Evolutionary conservation across 2,797 vertebrate species (phyloP).

Genomic region (Gadopsis marmoratus): DNA sequence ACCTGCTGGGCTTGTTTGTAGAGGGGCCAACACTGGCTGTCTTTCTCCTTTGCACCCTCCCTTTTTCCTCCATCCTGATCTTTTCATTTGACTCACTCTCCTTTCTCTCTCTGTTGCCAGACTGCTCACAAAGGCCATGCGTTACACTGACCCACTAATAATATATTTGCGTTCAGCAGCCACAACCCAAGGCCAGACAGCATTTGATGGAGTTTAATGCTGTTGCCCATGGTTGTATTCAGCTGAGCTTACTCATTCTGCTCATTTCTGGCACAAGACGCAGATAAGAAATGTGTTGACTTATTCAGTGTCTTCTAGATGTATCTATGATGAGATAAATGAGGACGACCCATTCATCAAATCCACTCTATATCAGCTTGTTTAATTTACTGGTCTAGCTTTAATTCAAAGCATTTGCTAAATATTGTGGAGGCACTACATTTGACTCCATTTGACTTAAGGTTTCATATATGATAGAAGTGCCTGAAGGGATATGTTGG

Average conservation of each 20-base stretch:
- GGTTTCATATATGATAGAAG: neutral
- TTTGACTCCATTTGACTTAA: neutral
- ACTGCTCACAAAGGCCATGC: slow-evolving; percentile 58
- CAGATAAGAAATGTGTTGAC: slow-evolving; percentile 24
- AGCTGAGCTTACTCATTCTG: slow-evolving; percentile 24
- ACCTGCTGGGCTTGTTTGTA: slow-evolving; percentile 69
- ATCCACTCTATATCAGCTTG: neutral
- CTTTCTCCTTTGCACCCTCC: slow-evolving; percentile 42
- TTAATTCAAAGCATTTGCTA: neutral
- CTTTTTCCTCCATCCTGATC: slow-evolving; percentile 37
- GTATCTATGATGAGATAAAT: neutral
- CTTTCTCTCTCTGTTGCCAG: slow-evolving; percentile 44
- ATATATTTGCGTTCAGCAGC: slow-evolving; percentile 66
- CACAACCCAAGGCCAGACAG: slow-evolving; percentile 37
- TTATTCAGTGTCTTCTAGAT: slow-evolving; percentile 4
- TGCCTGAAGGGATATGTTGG: neutral
- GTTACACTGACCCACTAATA: slow-evolving; percentile 68
- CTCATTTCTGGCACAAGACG: slow-evolving; percentile 15
- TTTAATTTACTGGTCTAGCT: neutral
- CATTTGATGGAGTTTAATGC: slow-evolving; percentile 44
- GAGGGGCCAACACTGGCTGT: slow-evolving; percentile 46
- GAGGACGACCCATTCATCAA: neutral
- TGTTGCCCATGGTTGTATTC: slow-evolving; percentile 33
- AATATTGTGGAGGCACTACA: neutral
- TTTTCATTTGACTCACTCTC: slow-evolving; percentile 54